phyloP scores from a whole-genome alignment of 2,113 vertebrate species.

The Muntiacus muntjak region DNA sequence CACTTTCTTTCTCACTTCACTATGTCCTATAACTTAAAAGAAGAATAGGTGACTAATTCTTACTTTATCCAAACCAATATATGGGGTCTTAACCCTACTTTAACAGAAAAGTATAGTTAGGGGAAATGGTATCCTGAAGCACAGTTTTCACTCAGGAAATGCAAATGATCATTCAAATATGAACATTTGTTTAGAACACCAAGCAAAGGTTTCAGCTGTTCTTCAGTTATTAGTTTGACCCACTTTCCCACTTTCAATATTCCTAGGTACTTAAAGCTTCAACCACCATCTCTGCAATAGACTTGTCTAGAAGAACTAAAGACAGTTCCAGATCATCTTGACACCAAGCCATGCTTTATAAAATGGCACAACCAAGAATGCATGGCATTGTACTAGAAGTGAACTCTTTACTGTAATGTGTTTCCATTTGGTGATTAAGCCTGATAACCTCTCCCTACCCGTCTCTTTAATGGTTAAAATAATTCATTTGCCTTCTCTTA shows the following conservation, averaged over 20 bases:
- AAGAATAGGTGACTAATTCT: background rate
- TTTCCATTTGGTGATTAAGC: background rate
- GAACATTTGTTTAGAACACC: background rate
- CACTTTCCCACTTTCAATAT: background rate
- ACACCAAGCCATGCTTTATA: background rate
- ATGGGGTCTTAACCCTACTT: background rate
- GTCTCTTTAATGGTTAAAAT: background rate
- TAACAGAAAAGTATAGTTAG: background rate
- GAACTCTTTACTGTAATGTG: background rate
- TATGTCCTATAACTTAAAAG: background rate
- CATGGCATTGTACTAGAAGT: background rate
- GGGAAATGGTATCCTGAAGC: background rate
- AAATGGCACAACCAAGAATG: background rate
- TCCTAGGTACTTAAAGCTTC: background rate
- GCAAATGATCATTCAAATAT: background rate
- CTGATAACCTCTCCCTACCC: background rate
- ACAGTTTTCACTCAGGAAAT: background rate
- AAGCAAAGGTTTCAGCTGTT: background rate
- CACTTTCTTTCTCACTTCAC: background rate
- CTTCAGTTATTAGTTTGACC: background rate
- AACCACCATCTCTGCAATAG: background rate
- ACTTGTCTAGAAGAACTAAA: background rate
- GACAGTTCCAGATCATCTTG: background rate
- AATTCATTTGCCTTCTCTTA: background rate
- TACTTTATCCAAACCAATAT: background rate